These are phyloP conservation scores for Gymnocephalus cernua DNA, from an alignment of 2,113 vertebrate genomes.

Conservation along the genomic window DNA sequence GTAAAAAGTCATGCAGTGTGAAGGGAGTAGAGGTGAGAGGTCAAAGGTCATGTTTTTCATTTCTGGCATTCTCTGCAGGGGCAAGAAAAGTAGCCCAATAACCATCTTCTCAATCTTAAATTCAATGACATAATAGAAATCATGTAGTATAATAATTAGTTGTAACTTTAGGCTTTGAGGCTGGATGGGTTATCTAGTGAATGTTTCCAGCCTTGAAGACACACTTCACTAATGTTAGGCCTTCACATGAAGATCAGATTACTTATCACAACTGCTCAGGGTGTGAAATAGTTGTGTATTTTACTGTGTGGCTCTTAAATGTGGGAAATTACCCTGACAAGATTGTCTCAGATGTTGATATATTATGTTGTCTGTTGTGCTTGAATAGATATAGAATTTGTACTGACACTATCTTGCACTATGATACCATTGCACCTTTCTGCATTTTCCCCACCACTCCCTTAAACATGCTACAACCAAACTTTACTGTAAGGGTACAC, in stretches of 20 bases:
- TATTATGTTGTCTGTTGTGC: no score
- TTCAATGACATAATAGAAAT: not conserved
- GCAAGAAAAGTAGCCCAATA: not conserved
- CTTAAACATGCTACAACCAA: no score
- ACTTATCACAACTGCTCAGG: no score
- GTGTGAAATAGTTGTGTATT: not conserved
- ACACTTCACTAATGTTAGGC: not conserved
- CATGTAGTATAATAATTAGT: not conserved
- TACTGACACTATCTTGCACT: no score
- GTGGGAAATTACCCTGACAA: not conserved
- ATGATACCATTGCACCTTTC: no score
- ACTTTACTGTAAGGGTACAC: no score
- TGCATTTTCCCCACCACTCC: no score
- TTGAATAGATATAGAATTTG: no score
- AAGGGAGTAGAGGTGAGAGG: slow-evolving; percentile 15
- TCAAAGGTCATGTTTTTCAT: slow-evolving; percentile 48
- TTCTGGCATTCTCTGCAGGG: slow-evolving; percentile 18
- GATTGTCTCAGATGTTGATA: no score
- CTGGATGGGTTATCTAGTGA: not conserved
- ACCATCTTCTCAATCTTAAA: not conserved
- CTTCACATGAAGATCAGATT: not conserved
- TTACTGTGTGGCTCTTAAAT: not conserved
- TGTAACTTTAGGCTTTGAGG: accelerated
- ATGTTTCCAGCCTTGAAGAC: not conserved
- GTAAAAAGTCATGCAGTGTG: slow-evolving; percentile 6